Base-by-base conservation (phyloP, 64 coral and sea anemone genomes). In the Montipora efflorescens region DNA sequence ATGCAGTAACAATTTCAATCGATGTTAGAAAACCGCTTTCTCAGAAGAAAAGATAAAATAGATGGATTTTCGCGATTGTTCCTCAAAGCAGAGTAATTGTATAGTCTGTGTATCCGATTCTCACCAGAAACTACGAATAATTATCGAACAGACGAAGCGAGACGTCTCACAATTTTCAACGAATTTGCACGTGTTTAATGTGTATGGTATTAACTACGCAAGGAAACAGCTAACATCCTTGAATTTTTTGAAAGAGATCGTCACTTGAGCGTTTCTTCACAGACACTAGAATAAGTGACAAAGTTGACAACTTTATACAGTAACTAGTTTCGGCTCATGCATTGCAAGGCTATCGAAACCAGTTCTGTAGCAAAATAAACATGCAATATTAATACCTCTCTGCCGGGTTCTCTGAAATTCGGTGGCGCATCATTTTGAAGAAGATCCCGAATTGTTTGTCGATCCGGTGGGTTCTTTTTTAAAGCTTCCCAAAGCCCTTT, bases 391-490 rank as follows among this genome's bases (percentile, higher is more conserved):
- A 64, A 25, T 25, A 64, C 59, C 59, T 64, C 14, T 23, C 0
- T 36, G 8, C n/a, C 20, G 10, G 79, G 79, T 61, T 82, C 79
- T 82, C 79, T 55, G 21, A 82, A 82, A 61, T 82, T 82, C 4
- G 79, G 16, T 0, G 79, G 57, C n/a, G 79, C 79, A 0, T 22
- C 53, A 43, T 62, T 25, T 2, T 5, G 2, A 11, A 82, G 52
- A 44, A 82, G 79, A 21, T 57, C 0, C 10, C 11, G 8, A 15
- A 82, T 36, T 4, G 3, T 11, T 82, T 62, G 4, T 4, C 11
- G 13, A 5, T 82, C 57, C 10, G 2, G 2, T 0, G 79, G 52
- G 25, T 82, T 25, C 1, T 25, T 44, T 62, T 61, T 36, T 14
- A 82, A 43, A 62, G 79, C 79, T 16, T 11, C 0, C 79, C 79